Conservation (phyloP, 2,888 invertebrate genomes). For the Rapana venosa region DNA sequence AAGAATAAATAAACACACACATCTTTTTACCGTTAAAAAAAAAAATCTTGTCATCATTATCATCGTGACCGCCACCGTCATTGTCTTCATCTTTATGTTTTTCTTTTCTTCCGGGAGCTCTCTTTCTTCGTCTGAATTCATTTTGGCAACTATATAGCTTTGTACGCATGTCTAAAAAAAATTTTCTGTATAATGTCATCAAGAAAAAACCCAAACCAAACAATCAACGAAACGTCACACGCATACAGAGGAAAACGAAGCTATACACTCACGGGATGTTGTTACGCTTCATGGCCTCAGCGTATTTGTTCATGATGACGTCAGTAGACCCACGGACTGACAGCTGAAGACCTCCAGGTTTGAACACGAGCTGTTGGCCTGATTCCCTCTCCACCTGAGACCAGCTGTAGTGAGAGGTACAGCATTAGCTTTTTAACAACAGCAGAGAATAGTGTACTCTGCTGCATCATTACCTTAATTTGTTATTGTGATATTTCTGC, state of each 20-base stretch:
- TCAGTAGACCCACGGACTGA: conserved; percentile 62
- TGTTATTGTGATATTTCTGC: too few species aligned
- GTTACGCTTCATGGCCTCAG: conserved; percentile 65
- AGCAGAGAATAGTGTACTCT: too few species aligned
- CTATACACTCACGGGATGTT: conserved; percentile 64
- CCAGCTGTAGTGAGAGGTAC: conserved; percentile 61
- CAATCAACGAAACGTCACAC: not conserved
- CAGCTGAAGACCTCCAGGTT: conserved; percentile 68
- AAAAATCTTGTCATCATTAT: not conserved
- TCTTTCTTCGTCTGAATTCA: not conserved
- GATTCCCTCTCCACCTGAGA: conserved; percentile 72
- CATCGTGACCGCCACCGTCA: not conserved
- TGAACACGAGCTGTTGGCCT: conserved; percentile 71
- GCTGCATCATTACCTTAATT: too few species aligned
- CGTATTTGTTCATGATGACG: conserved; percentile 62
- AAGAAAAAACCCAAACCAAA: too few species aligned
- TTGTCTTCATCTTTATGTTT: not conserved
- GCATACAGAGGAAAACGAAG: not conserved
- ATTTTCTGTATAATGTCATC: too few species aligned
- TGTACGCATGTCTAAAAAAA: too few species aligned
- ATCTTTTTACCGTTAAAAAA: not conserved
- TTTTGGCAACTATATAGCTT: not conserved
- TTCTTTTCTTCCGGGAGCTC: not conserved
- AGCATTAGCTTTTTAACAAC: too few species aligned
- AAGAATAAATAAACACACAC: too few species aligned